Conservation (phyloP, 1,140 invertebrate genomes). For the Drosophila burlai region DNA sequence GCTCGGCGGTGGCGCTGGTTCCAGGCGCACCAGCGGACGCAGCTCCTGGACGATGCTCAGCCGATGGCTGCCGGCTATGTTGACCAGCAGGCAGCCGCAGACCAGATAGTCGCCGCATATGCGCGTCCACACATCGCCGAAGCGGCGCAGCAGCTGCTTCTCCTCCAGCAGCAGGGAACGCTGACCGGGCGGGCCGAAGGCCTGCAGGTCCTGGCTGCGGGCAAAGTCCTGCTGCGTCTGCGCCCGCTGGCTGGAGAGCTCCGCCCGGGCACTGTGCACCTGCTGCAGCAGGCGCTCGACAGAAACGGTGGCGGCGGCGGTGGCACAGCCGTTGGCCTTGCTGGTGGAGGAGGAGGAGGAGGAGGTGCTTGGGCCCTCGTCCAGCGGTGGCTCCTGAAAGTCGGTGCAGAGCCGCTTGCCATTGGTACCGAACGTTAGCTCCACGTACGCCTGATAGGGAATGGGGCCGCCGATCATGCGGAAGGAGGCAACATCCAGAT, state of each 20-base stretch:
- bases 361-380: conserved; percentile 11
- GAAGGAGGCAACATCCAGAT: conserved; percentile 33
- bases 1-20: not conserved
- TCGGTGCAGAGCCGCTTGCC: conserved; percentile 56
- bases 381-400: conserved; percentile 30
- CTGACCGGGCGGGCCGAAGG: conserved; percentile 48
- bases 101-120: conserved; percentile 51
- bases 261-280: conserved; percentile 45
- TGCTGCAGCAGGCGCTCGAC: conserved; percentile 41
- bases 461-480: conserved; percentile 44
- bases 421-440: conserved; percentile 42
- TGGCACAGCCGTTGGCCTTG: not conserved
- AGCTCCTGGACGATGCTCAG: conserved; percentile 41
- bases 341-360: not conserved
- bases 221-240: conserved; percentile 59
- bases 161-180: conserved; percentile 65
- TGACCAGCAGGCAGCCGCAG: conserved; percentile 51
- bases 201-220: conserved; percentile 22
- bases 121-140: conserved; percentile 68
- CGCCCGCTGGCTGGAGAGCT: conserved; percentile 41
- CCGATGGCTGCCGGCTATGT: conserved; percentile 32
- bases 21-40: conserved; percentile 42
- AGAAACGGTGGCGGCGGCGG: not conserved
- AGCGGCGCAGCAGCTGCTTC: conserved; percentile 59
- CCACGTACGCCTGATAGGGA: conserved; percentile 58